Base-by-base conservation (phyloP, 2,888 invertebrate species). In the Perizoma affinitatum region DNA sequence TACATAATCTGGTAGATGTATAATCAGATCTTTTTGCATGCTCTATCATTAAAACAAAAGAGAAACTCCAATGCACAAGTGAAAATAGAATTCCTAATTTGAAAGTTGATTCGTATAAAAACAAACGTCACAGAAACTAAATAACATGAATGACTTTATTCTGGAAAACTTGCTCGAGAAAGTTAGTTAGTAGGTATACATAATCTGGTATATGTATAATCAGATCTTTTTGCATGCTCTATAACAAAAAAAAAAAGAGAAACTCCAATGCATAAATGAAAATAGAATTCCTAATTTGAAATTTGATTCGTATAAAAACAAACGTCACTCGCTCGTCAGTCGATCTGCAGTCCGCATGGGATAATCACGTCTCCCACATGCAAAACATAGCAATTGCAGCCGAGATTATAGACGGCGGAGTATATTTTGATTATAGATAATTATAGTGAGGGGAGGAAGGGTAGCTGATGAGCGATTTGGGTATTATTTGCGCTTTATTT, bases 401-500 rank as follows among this genome's bases (percentile, higher is more conserved):
- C 74, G 72, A 80, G 83, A 82, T 84, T 83, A 84, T 73, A 79
- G 73, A 73, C 76, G 75, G 78, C 73, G 70, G 75, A 74, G 76
- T 76, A 73, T 74, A 76, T 73, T 74, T 79, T 88, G 88, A 90
- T 90, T 88, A 88, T 82, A 86, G 86, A 88, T 91, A 90, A 91
- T 92, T 91, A 90, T 88, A 88, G 88, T 82, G 80, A 81, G 86
- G 88, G 83, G 82, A 78, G 75, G 76, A 78, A 82, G 80, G 76
- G 76, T 76, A 79, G 74, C 84, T 90, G 90, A 90, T 90, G 90
- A 90, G 89, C 92, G 92, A 93, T 93, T 93, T 93, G 93, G 94
- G 93, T 93, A 93, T 93, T 93, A 94, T 94, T 94, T 93, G 93
- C 93, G 94, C 94, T 94, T 93, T 94, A 93, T 93, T 93, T 93